Conservation (phyloP, 2,113 vertebrate genomes). For the Tupaia tana region DNA sequence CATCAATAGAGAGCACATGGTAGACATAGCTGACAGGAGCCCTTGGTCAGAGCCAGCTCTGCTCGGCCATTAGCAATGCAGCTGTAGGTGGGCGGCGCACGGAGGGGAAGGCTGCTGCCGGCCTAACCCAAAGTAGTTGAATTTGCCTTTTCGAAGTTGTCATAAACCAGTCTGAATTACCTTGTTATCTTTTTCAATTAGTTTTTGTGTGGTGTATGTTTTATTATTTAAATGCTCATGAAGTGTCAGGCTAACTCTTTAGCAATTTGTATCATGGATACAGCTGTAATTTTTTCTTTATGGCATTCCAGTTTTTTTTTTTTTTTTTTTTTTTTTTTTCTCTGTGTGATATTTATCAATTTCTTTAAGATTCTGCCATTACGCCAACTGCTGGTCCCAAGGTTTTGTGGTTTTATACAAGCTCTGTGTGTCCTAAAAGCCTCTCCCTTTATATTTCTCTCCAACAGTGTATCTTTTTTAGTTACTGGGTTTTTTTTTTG, state of each 20-base stretch:
- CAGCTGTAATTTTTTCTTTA: slow-evolving; percentile 26
- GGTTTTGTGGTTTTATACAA: slow-evolving; percentile 62
- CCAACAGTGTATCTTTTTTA: background rate
- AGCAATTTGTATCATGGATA: background rate
- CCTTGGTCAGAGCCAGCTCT: too few species aligned
- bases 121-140: background rate
- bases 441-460: slow-evolving; percentile 26
- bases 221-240: slow-evolving; percentile 49
- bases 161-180: slow-evolving; percentile 43
- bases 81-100: too few species aligned
- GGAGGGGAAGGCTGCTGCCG: too few species aligned
- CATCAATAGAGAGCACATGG: too few species aligned
- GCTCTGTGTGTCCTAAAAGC: slow-evolving; percentile 37
- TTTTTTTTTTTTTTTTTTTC: slow-evolving; percentile 40
- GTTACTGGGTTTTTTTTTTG: too few species aligned
- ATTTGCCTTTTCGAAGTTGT: slow-evolving; percentile 40
- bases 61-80: too few species aligned
- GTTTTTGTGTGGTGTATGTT: background rate
- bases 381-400: too few species aligned
- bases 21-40: too few species aligned
- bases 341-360: slow-evolving; percentile 79
- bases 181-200: slow-evolving; percentile 49
- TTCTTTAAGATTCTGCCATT: background rate
- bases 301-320: slow-evolving; percentile 53
- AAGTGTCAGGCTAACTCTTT: background rate